A percentile compares a stretch with the other conserved stretches of the same genome.
These are phyloP conservation scores for Plestiodon gilberti DNA, from an alignment of 2,113 vertebrate species.

Conservation along the genomic window DNA sequence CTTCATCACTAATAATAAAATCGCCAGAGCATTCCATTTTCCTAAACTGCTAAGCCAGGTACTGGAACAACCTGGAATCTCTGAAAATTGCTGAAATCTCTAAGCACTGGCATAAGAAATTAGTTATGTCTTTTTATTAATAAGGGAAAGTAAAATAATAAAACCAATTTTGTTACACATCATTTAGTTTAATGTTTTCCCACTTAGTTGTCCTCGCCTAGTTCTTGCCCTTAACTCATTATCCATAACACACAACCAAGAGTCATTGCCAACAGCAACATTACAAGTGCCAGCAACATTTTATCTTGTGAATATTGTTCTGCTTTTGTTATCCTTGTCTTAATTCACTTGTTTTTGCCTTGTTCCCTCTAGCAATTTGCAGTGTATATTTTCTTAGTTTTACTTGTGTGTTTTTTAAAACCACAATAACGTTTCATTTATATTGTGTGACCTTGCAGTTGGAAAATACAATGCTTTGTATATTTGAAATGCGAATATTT, in stretches of 20 bases:
- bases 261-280: not conserved
- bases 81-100: not conserved
- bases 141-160: not conserved
- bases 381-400: not conserved
- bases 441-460: not conserved
- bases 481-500: not conserved
- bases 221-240: not conserved
- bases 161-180: not conserved
- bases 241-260: not conserved
- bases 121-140: not conserved
- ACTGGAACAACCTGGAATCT: not conserved
- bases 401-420: not conserved
- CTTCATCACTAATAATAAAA: constrained; percentile 9
- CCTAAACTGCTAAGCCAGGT: not conserved
- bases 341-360: accelerated
- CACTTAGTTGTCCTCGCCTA: not conserved
- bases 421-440: accelerated
- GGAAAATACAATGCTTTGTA: not conserved
- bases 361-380: not conserved
- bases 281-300: not conserved
- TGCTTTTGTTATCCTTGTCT: not conserved
- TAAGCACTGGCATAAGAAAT: constrained; percentile 9
- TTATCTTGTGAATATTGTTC: not conserved
- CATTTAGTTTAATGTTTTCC: not conserved
- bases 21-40: not conserved